phyloP scores from a whole-genome alignment of 2,113 vertebrate genomes.

The Embiotoca jacksoni region DNA sequence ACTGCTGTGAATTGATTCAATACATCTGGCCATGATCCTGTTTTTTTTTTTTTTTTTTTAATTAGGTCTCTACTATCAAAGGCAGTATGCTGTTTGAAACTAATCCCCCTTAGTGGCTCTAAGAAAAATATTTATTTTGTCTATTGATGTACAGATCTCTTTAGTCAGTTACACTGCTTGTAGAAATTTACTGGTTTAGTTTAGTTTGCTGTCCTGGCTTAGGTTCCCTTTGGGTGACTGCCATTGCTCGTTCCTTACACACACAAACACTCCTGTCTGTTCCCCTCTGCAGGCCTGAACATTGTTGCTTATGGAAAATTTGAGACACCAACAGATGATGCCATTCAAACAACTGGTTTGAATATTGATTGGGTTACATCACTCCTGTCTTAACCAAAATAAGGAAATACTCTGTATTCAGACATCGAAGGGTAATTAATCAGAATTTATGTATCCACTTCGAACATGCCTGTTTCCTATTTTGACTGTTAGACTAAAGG shows the following conservation, averaged over 20 bases:
- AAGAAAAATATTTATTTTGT: constrained; percentile 53
- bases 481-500: not conserved
- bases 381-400: constrained; percentile 44
- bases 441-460: not conserved
- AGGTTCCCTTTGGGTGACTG: constrained; percentile 59
- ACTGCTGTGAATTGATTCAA: constrained; percentile 16
- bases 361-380: constrained; percentile 63
- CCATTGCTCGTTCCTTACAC: constrained; percentile 55
- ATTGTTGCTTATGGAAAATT: constrained; percentile 76
- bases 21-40: constrained; percentile 12
- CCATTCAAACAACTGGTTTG: constrained; percentile 53
- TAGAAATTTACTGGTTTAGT: constrained; percentile 46
- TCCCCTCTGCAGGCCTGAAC: constrained; percentile 63
- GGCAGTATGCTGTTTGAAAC: constrained; percentile 39
- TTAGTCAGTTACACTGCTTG: constrained; percentile 22
- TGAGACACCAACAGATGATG: constrained; percentile 70
- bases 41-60: constrained; percentile 24
- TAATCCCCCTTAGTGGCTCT: constrained; percentile 29
- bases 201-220: constrained; percentile 53
- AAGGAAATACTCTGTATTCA: constrained; percentile 3
- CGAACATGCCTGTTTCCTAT: constrained; percentile 3
- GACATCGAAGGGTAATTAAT: constrained; percentile 5
- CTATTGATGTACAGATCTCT: constrained; percentile 55
- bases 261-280: constrained; percentile 59
- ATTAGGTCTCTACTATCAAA: constrained; percentile 15